Percentiles rank a stretch among this genome's conserved stretches.
phyloP scores from a whole-genome alignment of 2,113 vertebrate species.

The Copsychus sechellarum region DNA sequence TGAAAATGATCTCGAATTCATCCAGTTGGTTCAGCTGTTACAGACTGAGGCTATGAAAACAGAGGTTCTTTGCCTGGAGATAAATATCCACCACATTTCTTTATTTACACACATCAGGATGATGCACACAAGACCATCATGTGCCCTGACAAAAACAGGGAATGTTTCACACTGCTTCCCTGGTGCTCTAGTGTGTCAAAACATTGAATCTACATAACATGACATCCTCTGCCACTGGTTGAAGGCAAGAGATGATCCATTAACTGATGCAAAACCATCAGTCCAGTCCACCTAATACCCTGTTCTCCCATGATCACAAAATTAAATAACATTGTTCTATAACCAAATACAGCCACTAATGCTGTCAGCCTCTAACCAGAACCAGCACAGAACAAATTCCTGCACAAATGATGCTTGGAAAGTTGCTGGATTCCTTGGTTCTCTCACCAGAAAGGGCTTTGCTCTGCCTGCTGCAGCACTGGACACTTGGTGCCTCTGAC shows the following conservation, averaged over 20 bases:
- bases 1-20: background rate
- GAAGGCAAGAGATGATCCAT: background rate
- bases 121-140: accelerated
- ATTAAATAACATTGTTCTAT: background rate
- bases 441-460: background rate
- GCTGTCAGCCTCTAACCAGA: background rate
- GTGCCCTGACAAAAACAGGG: background rate
- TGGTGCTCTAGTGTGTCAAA: accelerated
- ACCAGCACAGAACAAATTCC: background rate
- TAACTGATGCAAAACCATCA: background rate
- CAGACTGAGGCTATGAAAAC: background rate
- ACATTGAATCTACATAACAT: background rate
- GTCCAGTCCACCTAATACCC: background rate
- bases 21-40: background rate
- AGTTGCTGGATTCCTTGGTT: background rate
- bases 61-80: background rate
- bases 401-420: background rate
- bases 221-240: background rate
- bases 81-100: background rate
- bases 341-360: background rate
- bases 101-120: background rate
- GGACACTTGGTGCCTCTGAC: background rate
- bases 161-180: background rate
- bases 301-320: accelerated
- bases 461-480: background rate